Evolutionary conservation across 2,888 invertebrate species (phyloP).

Genomic region (Tachina grossa): DNA sequence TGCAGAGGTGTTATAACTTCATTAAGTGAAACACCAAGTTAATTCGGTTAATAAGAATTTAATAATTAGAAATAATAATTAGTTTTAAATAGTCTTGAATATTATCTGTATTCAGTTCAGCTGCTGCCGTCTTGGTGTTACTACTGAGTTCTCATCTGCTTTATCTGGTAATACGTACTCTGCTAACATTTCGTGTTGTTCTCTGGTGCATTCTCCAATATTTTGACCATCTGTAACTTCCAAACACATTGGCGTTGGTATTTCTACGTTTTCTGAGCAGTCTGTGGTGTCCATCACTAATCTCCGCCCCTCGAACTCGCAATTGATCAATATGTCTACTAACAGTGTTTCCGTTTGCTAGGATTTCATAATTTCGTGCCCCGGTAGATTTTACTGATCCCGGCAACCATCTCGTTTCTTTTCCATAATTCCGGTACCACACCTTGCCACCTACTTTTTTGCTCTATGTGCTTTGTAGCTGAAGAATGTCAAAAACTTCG

Average conservation of each 20-base stretch:
- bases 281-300: neutral
- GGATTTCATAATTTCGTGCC: neutral
- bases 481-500: too few species aligned
- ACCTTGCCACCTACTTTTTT: neutral
- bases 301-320: neutral
- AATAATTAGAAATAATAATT: too few species aligned
- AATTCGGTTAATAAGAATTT: too few species aligned
- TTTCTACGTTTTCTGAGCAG: too few species aligned
- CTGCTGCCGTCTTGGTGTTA: neutral
- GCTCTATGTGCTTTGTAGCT: too few species aligned
- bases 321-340: conserved; percentile 12
- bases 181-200: neutral
- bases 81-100: too few species aligned
- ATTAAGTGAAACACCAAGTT: too few species aligned
- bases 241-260: neutral
- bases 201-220: neutral
- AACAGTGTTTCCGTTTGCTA: neutral
- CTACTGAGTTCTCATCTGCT: neutral
- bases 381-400: too few species aligned
- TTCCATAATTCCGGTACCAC: neutral
- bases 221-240: neutral
- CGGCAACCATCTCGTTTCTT: too few species aligned
- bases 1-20: too few species aligned
- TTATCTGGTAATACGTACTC: neutral
- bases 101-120: too few species aligned